A percentile compares a stretch with the other conserved stretches of the same genome.
These are phyloP conservation scores for Dilophus febrilis DNA, from an alignment of 2,888 invertebrate genomes.

Conservation along the genomic window DNA sequence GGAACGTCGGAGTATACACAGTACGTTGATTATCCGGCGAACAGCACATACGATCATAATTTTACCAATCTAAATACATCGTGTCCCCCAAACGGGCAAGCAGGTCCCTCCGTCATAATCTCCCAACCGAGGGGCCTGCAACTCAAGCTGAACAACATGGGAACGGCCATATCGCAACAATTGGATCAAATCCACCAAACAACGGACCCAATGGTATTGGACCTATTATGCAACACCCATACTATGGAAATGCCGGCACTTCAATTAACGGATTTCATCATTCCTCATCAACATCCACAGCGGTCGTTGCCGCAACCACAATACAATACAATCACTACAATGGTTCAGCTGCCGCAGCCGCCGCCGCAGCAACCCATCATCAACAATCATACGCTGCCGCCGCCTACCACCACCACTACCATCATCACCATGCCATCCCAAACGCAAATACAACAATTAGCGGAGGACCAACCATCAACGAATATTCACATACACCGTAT, in stretches of 20 bases:
- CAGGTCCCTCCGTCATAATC: conserved; percentile 83
- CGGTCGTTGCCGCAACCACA: conserved; percentile 17
- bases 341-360: neutral
- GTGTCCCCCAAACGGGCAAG: conserved; percentile 92
- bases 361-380: conserved; percentile 10
- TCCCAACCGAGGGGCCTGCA: conserved; percentile 85
- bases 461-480: too few relatives aligned
- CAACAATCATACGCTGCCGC: conserved; percentile 6
- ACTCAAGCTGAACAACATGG: conserved; percentile 48
- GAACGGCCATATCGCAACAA: conserved; percentile 31
- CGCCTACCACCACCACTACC: conserved; percentile 23
- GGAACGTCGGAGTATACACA: too few relatives aligned
- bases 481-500: too few relatives aligned
- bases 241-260: conserved; percentile 15
- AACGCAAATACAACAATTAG: conserved; percentile 7
- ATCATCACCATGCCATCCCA: conserved; percentile 7
- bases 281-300: conserved; percentile 21
- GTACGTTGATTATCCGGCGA: too few relatives aligned
- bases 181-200: conserved; percentile 14
- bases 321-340: conserved; percentile 25
- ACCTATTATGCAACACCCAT: conserved; percentile 11
- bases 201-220: conserved; percentile 11
- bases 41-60: too few relatives aligned
- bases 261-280: conserved; percentile 16
- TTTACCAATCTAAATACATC: conserved; percentile 21